phyloP scores from a whole-genome alignment of 2,888 invertebrate genomes.

The Abrostola tripartita region DNA sequence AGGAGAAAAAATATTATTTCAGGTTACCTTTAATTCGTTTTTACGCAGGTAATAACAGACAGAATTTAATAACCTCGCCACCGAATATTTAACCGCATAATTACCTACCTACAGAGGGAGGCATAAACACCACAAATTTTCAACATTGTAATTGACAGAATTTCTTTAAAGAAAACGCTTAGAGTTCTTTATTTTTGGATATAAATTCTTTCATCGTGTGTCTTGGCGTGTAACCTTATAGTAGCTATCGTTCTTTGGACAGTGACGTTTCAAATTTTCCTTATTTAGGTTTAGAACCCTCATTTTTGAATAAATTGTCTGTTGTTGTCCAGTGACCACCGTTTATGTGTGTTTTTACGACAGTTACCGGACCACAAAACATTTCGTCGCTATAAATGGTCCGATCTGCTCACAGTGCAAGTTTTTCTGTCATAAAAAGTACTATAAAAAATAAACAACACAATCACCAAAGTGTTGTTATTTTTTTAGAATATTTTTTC shows the following conservation, averaged over 20 bases:
- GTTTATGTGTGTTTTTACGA: slow-evolving; percentile 45
- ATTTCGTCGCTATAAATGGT: slow-evolving; percentile 38
- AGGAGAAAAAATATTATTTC: slow-evolving; percentile 25
- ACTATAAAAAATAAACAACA: slow-evolving; percentile 19
- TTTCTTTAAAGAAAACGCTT: slow-evolving; percentile 39
- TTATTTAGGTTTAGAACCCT: slow-evolving; percentile 11
- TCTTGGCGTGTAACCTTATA: slow-evolving; percentile 31
- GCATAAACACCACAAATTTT: slow-evolving; percentile 17
- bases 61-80: slow-evolving; percentile 15
- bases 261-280: slow-evolving; percentile 22
- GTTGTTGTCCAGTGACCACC: slow-evolving; percentile 34
- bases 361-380: slow-evolving; percentile 42
- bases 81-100: slow-evolving; percentile 12
- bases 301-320: slow-evolving; percentile 38
- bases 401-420: slow-evolving; percentile 19
- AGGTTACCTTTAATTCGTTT: slow-evolving; percentile 13
- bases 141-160: slow-evolving; percentile 18
- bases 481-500: background rate
- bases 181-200: slow-evolving; percentile 41
- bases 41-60: slow-evolving; percentile 6
- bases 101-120: slow-evolving; percentile 3
- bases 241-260: slow-evolving; percentile 31
- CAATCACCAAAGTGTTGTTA: background rate
- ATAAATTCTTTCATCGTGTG: slow-evolving; percentile 49
- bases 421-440: slow-evolving; percentile 25